phyloP scores from a whole-genome alignment of 2,113 vertebrate genomes.

The Cranoglanis bouderius region DNA sequence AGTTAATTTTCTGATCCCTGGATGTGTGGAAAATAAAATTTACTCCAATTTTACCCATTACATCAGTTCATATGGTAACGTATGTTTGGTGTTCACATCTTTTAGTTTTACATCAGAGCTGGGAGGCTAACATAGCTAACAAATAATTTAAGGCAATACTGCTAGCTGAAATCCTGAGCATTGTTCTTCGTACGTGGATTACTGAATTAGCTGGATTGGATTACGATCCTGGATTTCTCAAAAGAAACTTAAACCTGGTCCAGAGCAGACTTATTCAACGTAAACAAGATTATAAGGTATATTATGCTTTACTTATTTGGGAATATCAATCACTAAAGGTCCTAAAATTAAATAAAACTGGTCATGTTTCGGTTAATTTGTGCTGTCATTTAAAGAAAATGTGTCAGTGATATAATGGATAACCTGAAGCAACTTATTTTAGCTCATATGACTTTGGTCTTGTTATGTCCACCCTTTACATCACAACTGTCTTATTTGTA shows the following conservation, averaged over 20 bases:
- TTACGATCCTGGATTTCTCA: neutral
- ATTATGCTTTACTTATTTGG: neutral
- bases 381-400: neutral
- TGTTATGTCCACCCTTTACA: neutral
- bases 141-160: neutral
- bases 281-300: neutral
- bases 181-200: no score
- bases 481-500: neutral
- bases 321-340: neutral
- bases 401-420: neutral
- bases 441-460: neutral
- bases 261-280: neutral
- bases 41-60: neutral
- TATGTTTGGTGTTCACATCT: neutral
- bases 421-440: neutral
- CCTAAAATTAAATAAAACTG: neutral
- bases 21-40: neutral
- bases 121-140: no score
- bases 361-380: neutral
- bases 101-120: neutral
- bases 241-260: neutral
- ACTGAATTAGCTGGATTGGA: neutral
- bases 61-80: neutral
- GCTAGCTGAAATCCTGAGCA: neutral
- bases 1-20: neutral